phyloP scores from a whole-genome alignment of 2,113 vertebrate species.

The Epinephelus lanceolatus region DNA sequence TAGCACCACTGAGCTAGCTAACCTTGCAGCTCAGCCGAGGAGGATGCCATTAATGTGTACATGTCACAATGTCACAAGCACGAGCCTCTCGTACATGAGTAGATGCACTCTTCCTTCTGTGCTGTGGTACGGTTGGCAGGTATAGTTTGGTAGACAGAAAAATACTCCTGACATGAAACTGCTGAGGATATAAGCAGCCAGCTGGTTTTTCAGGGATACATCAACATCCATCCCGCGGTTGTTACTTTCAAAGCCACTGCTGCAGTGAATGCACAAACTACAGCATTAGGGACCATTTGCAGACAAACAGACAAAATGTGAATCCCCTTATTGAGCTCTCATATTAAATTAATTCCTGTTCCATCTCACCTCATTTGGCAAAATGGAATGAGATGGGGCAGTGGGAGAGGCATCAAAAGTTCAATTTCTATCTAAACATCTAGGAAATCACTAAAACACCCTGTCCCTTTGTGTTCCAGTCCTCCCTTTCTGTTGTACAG shows the following conservation, averaged over 20 bases:
- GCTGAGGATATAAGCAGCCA: neutral
- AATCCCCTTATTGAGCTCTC: neutral
- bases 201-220: neutral
- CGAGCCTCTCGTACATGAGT: too few relatives aligned
- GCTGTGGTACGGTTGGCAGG: too few relatives aligned
- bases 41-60: too few relatives aligned
- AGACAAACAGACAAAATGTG: neutral
- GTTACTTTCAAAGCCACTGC: neutral
- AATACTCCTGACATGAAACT: too few relatives aligned
- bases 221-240: neutral
- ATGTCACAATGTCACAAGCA: too few relatives aligned
- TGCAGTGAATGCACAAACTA: neutral
- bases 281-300: neutral
- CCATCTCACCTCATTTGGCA: neutral
- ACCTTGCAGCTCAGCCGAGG: too few relatives aligned
- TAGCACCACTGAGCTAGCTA: too few relatives aligned
- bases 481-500: neutral
- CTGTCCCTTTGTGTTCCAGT: neutral
- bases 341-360: neutral
- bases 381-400: neutral
- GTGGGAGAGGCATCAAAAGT: too few relatives aligned
- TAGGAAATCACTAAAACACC: neutral
- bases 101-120: too few relatives aligned
- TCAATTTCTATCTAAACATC: neutral
- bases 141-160: too few relatives aligned